Conservation (phyloP, 92 coral and sea anemone species). For the Palythoa caribaeorum region DNA sequence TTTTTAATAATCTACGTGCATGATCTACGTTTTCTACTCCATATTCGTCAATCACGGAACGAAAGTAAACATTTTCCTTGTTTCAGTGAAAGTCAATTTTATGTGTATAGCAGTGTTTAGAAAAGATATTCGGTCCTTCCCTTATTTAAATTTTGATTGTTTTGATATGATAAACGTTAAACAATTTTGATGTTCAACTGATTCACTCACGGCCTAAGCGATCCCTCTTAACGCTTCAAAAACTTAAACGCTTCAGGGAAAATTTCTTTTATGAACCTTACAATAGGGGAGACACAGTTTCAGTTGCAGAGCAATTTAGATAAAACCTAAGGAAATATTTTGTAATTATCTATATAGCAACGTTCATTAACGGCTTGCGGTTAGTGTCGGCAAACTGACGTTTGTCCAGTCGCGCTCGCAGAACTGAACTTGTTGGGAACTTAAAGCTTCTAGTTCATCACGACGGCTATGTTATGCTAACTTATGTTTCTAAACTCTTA, state of each 20-base stretch:
- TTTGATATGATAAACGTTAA: not conserved
- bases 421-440: too few relatives aligned
- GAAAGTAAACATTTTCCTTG: not conserved
- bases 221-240: not conserved
- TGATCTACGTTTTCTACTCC: not conserved
- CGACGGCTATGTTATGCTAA: too few relatives aligned
- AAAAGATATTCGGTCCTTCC: not conserved
- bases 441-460: too few relatives aligned
- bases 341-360: not conserved
- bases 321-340: not conserved
- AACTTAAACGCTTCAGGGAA: not conserved
- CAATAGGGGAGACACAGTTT: not conserved
- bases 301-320: not conserved
- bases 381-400: not conserved
- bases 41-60: not conserved
- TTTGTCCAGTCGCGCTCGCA: too few relatives aligned
- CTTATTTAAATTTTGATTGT: not conserved
- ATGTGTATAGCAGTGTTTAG: not conserved
- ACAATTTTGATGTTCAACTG: too few relatives aligned
- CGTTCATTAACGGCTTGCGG: not conserved
- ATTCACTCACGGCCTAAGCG: too few relatives aligned
- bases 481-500: too few relatives aligned
- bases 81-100: not conserved
- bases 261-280: not conserved
- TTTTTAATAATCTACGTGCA: not conserved